Conservation (phyloP, 2,113 vertebrate genomes). For the Callospermophilus lateralis region DNA sequence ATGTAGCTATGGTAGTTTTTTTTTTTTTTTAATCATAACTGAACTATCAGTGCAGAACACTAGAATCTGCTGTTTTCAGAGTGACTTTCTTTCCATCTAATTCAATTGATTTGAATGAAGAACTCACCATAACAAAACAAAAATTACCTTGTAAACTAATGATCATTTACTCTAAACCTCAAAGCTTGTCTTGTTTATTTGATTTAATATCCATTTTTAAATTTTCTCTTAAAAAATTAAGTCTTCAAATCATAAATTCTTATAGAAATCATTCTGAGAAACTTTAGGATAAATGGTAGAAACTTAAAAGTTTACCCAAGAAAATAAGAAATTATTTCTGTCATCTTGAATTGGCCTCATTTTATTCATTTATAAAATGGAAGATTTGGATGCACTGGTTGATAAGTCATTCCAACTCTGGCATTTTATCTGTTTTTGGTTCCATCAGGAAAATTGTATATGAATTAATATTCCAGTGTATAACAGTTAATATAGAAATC, state of each 20-base stretch:
- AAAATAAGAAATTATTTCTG: not conserved
- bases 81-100: not conserved
- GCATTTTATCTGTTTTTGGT: not conserved
- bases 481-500: not conserved
- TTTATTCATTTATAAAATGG: slow-evolving; percentile 22
- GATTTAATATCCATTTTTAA: not conserved
- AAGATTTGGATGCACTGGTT: not conserved
- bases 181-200: not conserved
- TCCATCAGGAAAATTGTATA: not conserved
- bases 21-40: not conserved
- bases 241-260: not conserved
- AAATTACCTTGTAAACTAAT: not conserved
- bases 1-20: not conserved
- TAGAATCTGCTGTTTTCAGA: not conserved
- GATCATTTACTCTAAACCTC: not conserved
- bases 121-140: not conserved
- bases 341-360: not conserved
- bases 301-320: not conserved
- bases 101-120: not conserved
- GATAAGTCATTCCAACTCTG: not conserved
- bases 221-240: not conserved
- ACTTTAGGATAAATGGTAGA: not conserved
- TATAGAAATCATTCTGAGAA: slow-evolving; percentile 45
- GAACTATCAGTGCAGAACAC: not conserved
- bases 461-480: not conserved